Percentiles rank a stretch among this genome's conserved stretches.
phyloP scores from a whole-genome alignment of 53 echinoderm and acorn worm genomes.

The Patiria pectinifera region DNA sequence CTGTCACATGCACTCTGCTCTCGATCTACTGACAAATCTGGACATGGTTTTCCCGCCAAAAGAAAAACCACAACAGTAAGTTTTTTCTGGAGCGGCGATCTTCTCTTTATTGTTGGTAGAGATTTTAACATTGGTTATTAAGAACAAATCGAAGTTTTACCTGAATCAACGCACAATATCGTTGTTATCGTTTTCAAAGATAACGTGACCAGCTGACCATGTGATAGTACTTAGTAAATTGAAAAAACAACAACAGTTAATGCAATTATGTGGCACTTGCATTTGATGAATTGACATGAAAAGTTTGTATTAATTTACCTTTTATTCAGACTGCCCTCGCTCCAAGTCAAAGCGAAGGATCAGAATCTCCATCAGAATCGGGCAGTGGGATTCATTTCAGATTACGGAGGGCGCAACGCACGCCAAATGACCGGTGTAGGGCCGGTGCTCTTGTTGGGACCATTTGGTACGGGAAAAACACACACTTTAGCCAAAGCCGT shows the following conservation, averaged over 20 bases:
- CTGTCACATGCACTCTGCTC: conserved; percentile 83
- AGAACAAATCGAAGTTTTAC: no score
- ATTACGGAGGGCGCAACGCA: not conserved
- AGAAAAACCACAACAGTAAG: conserved; percentile 55
- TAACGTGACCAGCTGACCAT: no score
- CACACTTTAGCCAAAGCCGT: conserved; percentile 78
- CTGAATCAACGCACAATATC: no score
- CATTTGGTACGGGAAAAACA: conserved; percentile 95
- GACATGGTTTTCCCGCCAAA: conserved; percentile 79
- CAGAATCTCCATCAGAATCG: conserved; percentile 72
- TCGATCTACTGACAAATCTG: conserved; percentile 71
- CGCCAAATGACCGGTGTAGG: conserved; percentile 41
- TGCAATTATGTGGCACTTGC: no score
- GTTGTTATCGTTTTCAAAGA: no score
- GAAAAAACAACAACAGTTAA: no score
- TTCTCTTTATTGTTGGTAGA: not conserved
- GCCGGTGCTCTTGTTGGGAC: conserved; percentile 81
- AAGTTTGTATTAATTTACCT: not conserved
- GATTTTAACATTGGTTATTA: no score
- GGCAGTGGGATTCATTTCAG: conserved; percentile 68
- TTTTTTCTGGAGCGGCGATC: no score
- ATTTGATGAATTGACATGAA: not conserved
- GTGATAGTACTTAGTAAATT: no score
- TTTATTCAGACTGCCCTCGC: conserved; percentile 7
- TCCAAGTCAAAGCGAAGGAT: not conserved